phyloP scores from a whole-genome alignment of 2,888 invertebrate species.

The Cephus rjabovi region DNA sequence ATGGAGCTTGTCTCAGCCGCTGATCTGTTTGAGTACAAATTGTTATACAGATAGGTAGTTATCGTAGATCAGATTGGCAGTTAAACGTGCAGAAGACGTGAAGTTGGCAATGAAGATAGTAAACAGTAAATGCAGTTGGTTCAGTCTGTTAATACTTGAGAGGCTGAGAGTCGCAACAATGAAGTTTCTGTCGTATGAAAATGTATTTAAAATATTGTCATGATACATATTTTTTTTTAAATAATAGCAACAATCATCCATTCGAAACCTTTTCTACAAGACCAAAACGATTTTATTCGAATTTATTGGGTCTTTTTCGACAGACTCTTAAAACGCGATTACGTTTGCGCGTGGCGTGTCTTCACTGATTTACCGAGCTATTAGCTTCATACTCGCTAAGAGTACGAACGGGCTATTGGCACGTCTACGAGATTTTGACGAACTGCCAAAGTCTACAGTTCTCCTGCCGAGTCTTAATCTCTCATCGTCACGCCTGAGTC shows the following conservation, averaged over 20 bases:
- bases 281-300: constrained; percentile 50
- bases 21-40: background rate
- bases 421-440: constrained; percentile 33
- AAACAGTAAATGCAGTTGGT: background rate
- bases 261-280: constrained; percentile 47
- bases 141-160: constrained; percentile 15
- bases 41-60: background rate
- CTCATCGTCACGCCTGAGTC: constrained; percentile 8
- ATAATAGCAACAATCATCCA: background rate
- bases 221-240: background rate
- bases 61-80: background rate
- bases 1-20: background rate
- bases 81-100: background rate
- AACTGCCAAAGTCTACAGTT: constrained; percentile 33
- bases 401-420: constrained; percentile 25
- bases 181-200: constrained; percentile 48
- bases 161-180: too few species aligned
- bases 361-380: constrained; percentile 33
- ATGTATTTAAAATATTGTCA: constrained; percentile 61
- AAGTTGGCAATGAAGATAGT: background rate
- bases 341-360: constrained; percentile 18
- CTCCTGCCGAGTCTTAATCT: constrained; percentile 16
- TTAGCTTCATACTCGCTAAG: constrained; percentile 17
- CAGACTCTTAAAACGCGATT: constrained; percentile 18
- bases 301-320: background rate